Base-by-base conservation (phyloP, 1,140 invertebrate species). In the Psilanteris sp. region DNA sequence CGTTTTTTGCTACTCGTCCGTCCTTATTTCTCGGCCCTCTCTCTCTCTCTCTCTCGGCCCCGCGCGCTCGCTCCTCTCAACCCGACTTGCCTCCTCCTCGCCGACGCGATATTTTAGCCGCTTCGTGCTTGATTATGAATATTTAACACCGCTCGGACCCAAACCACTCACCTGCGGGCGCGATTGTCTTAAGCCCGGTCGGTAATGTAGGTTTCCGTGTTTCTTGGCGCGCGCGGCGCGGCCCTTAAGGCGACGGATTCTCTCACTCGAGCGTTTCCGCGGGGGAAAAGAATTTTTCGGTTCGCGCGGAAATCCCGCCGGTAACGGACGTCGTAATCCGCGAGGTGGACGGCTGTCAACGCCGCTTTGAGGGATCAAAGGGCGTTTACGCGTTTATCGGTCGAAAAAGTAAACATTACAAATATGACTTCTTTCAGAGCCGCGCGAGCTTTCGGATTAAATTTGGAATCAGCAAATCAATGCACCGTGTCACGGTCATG, bases 51-150 rank as follows among this genome's bases (percentile, higher is more conserved):
- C 2, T 20, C 5, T 20, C 5, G 18, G 2, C 18, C 18, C 18
- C 18, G n/a, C 34, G 43, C 31, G 22, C 32, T 52, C 39, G 48
- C 57, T 50, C 50, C 70, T 44, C 24, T 41, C 52, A 16, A 18
- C 57, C 18, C 64, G 4, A 31, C 36, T 34, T 52, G 34, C 46
- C 39, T 66, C 52, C 29, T 22, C 50, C 20, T 11, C 36, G 31
- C 52, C 44, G 34, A 48, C 54, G 52, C 67, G 39, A 61, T 68
- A 62, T 70, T 67, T 55, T 62, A 67, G n/a, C 34, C 44, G 44
- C 59, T 64, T 54, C 18, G 29, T 54, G 67, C 64, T 73, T 80
- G 66, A 67, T 77, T 70, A 77, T 73, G 57, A 79, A 79, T 77
- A 80, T 79, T 77, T 61, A 18, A 64, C 64, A 70, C 57, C 54